A percentile compares a stretch with the other conserved stretches of the same genome.
phyloP scores from a whole-genome alignment of 2,113 vertebrate genomes.

The Pangasianodon hypophthalmus region DNA sequence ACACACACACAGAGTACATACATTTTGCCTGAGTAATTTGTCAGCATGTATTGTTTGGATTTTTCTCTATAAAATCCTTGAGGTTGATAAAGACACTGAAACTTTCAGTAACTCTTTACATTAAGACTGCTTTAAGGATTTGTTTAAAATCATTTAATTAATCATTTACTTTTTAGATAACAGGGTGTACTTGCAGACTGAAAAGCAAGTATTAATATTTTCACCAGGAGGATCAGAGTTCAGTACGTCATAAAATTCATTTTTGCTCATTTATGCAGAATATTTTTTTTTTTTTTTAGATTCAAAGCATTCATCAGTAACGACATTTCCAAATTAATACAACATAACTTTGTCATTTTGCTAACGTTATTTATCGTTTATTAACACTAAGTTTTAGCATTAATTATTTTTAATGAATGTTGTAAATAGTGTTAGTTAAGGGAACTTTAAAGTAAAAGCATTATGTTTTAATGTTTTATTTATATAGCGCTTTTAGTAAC shows the following conservation, averaged over 20 bases:
- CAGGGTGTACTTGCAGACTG: neutral
- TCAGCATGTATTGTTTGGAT: neutral
- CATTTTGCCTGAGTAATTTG: neutral
- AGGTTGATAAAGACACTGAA: neutral
- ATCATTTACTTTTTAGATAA: neutral
- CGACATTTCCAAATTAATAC: neutral
- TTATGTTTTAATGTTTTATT: neutral
- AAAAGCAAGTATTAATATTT: neutral
- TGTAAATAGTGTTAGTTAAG: neutral
- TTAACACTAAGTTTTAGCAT: neutral
- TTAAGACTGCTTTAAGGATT: neutral
- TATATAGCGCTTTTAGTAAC: neutral
- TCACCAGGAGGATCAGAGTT: neutral
- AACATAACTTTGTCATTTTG: neutral
- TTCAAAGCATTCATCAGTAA: neutral
- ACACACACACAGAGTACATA: neutral
- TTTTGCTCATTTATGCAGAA: neutral
- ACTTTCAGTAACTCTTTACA: neutral
- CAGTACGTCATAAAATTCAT: neutral
- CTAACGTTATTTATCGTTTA: neutral
- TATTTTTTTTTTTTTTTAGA: neutral
- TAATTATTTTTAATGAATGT: neutral
- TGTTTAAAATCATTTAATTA: neutral
- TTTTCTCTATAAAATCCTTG: neutral
- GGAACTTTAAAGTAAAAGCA: neutral